Conservation (phyloP, 2,888 invertebrate species). For the Dusona sp. region DNA sequence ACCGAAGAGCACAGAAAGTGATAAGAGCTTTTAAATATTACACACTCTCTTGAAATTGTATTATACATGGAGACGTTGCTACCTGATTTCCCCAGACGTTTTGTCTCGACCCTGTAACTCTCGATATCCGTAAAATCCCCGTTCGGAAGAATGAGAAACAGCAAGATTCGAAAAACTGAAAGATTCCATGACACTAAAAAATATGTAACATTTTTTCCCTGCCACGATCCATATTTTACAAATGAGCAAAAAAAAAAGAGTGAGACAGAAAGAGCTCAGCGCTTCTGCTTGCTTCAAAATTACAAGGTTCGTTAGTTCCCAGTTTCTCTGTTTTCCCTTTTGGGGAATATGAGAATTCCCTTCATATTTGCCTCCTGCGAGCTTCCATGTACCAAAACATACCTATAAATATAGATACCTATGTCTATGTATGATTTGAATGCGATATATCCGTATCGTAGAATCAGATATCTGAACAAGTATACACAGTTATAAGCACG, state of each 20-base stretch:
- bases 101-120: slow-evolving; percentile 29
- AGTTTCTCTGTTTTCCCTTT: slow-evolving; percentile 10
- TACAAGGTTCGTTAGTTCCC: slow-evolving; percentile 50
- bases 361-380: slow-evolving; percentile 22
- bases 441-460: neutral
- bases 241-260: slow-evolving; percentile 11
- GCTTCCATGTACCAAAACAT: slow-evolving; percentile 11
- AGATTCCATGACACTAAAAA: neutral
- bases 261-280: neutral
- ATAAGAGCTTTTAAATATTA: slow-evolving; percentile 65
- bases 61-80: slow-evolving; percentile 40
- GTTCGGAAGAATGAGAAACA: neutral
- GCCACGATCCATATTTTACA: neutral
- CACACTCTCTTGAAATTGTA: slow-evolving; percentile 49
- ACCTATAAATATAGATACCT: neutral
- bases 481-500: neutral
- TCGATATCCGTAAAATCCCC: slow-evolving; percentile 22
- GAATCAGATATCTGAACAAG: slow-evolving; percentile 2
- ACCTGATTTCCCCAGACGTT: slow-evolving; percentile 64
- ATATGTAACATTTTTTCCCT: slow-evolving; percentile 11
- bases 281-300: slow-evolving; percentile 17
- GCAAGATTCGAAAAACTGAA: neutral
- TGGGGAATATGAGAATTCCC: slow-evolving; percentile 15
- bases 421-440: neutral
- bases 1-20: slow-evolving; percentile 16